Conservation (phyloP, 2,888 invertebrate species). For the Apeira syringaria region DNA sequence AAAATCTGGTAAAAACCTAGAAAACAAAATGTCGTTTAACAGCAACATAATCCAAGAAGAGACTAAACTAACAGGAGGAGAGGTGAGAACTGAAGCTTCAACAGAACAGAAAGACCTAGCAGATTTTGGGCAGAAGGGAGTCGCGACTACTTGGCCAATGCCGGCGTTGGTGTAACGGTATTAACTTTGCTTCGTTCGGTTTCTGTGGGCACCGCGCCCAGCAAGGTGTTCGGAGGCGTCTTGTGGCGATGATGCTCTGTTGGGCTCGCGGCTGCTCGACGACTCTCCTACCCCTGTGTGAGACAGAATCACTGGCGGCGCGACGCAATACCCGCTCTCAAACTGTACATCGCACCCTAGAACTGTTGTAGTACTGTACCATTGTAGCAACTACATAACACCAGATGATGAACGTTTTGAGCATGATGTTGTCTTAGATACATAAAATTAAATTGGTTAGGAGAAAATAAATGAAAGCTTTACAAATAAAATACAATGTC, state of each 20-base stretch:
- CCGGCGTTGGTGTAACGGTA: slow-evolving; percentile 78
- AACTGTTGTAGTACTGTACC: slow-evolving; percentile 28
- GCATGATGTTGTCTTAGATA: slow-evolving; percentile 10
- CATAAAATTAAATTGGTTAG: slow-evolving; percentile 1
- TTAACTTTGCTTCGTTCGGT: slow-evolving; percentile 86
- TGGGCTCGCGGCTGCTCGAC: slow-evolving; percentile 70
- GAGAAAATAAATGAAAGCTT: not conserved
- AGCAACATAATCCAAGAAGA: slow-evolving; percentile 51
- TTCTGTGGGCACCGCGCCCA: slow-evolving; percentile 90
- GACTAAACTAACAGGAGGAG: slow-evolving; percentile 70
- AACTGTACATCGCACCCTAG: slow-evolving; percentile 46
- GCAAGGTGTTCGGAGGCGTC: slow-evolving; percentile 91
- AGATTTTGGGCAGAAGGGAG: slow-evolving; percentile 80
- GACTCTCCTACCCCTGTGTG: slow-evolving; percentile 82
- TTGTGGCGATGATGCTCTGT: slow-evolving; percentile 85
- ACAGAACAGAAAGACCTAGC: slow-evolving; percentile 80
- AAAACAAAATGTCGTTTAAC: slow-evolving; percentile 34
- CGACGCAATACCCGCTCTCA: slow-evolving; percentile 49
- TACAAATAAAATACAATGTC: slow-evolving; percentile 1
- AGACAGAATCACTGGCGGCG: slow-evolving; percentile 76
- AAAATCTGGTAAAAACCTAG: slow-evolving; percentile 26
- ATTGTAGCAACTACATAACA: not conserved
- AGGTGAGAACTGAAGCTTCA: slow-evolving; percentile 66
- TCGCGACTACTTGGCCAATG: slow-evolving; percentile 81
- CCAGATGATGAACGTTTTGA: slow-evolving; percentile 31